A percentile compares a stretch with the other conserved stretches of the same genome.
Conservation (phyloP, 2,797 vertebrate genomes). For the Syngnathus rostellatus region DNA sequence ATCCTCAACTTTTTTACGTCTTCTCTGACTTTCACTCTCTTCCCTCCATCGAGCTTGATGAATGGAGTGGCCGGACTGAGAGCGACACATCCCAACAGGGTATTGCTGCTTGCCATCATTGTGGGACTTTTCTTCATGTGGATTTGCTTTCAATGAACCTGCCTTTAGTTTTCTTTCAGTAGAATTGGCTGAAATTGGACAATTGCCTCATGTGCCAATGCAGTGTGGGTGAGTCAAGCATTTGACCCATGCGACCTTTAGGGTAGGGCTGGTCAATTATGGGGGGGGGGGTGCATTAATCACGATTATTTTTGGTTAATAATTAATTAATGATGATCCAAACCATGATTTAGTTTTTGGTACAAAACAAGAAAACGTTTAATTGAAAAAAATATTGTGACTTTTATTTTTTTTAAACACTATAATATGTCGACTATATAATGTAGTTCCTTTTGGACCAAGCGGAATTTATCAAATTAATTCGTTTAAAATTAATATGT, state of each 20-base stretch:
- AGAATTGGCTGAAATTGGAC: not conserved
- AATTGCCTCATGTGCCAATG: not conserved
- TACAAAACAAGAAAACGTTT: too few relatives aligned
- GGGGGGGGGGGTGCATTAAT: too few relatives aligned
- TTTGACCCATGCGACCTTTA: not conserved
- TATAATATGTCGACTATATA: too few relatives aligned
- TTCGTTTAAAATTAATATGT: too few relatives aligned
- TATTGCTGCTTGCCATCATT: conserved; percentile 43
- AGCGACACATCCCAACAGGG: conserved; percentile 50
- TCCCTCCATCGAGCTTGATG: conserved; percentile 59
- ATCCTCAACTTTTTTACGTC: conserved; percentile 53
- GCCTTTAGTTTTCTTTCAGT: conserved; percentile 12
- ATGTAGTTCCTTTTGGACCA: too few relatives aligned
- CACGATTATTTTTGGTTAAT: too few relatives aligned
- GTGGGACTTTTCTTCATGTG: conserved; percentile 6
- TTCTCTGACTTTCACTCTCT: conserved; percentile 10
- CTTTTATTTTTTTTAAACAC: too few relatives aligned
- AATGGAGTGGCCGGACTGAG: conserved; percentile 66
- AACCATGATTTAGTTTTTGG: too few relatives aligned
- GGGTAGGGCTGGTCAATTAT: too few relatives aligned
- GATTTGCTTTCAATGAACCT: conserved; percentile 16
- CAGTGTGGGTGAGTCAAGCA: conserved; percentile 3
- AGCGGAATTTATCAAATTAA: too few relatives aligned
- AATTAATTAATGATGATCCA: too few relatives aligned
- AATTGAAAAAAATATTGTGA: too few relatives aligned